These are phyloP conservation scores for Sturnus vulgaris DNA, from an alignment of 2,113 vertebrate genomes.

Conservation along the genomic window DNA sequence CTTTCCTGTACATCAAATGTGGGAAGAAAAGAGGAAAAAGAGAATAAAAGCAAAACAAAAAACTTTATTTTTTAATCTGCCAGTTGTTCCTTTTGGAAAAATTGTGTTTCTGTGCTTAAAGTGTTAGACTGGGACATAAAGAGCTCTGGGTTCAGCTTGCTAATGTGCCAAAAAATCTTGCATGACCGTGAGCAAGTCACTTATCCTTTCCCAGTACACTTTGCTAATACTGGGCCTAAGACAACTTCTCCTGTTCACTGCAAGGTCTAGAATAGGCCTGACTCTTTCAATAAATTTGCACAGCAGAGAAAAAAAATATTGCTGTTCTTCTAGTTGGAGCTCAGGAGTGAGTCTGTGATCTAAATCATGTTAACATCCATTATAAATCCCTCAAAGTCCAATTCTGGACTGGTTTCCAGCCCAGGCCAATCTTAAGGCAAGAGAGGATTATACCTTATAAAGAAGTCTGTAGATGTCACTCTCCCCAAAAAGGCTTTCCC, in stretches of 20 bases:
- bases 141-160: not conserved
- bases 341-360: not conserved
- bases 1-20: slow-evolving; percentile 56
- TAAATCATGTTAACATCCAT: not conserved
- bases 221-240: not conserved
- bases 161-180: slow-evolving; percentile 9
- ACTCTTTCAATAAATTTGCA: not conserved
- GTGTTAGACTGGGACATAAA: not conserved
- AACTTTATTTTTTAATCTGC: slow-evolving; percentile 1
- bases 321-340: not conserved
- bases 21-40: slow-evolving; percentile 32
- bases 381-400: not conserved
- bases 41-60: slow-evolving; percentile 23
- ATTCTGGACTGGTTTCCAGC: not conserved
- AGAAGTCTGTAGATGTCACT: slow-evolving; percentile 32
- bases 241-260: not conserved
- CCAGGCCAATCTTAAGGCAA: not conserved
- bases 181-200: not conserved
- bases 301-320: not conserved
- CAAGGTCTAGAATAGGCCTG: not conserved
- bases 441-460: not conserved
- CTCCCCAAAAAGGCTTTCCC: not conserved
- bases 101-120: not conserved
- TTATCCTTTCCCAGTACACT: not conserved
- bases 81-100: slow-evolving; percentile 42